phyloP scores from a whole-genome alignment of 2,888 invertebrate species.

The Macrophya alboannulata region DNA sequence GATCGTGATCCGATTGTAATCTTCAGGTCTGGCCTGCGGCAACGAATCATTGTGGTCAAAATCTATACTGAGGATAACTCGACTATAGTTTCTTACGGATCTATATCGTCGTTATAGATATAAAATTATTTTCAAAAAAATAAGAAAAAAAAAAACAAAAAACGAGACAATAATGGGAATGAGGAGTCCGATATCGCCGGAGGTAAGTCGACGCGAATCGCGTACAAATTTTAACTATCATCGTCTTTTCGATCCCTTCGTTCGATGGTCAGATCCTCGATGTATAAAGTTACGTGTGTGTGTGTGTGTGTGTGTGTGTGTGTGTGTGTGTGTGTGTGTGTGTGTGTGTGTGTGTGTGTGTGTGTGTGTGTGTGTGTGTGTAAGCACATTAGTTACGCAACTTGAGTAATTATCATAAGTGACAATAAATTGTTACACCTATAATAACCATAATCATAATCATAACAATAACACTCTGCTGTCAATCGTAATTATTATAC shows the following conservation, averaged over 20 bases:
- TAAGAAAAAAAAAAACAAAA: background rate
- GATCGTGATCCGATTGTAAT: background rate
- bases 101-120: background rate
- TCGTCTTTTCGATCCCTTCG: background rate
- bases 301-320: background rate
- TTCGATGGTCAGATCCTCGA: background rate
- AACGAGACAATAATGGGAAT: constrained; percentile 34
- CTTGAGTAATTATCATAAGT: constrained; percentile 22
- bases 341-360: background rate
- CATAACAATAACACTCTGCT: background rate
- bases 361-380: background rate
- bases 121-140: background rate
- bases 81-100: background rate
- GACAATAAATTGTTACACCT: background rate
- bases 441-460: background rate
- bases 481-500: background rate
- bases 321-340: background rate
- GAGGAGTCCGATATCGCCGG: constrained; percentile 44
- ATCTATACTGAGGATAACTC: background rate
- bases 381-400: constrained; percentile 7
- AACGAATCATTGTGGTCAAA: background rate
- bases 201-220: constrained; percentile 33
- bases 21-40: background rate
- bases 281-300: background rate
- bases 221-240: background rate